Evolutionary conservation across 2,888 invertebrate species (phyloP), one percentile per base, ranked within the genome.

Genomic region (Drosophila putrida): DNA sequence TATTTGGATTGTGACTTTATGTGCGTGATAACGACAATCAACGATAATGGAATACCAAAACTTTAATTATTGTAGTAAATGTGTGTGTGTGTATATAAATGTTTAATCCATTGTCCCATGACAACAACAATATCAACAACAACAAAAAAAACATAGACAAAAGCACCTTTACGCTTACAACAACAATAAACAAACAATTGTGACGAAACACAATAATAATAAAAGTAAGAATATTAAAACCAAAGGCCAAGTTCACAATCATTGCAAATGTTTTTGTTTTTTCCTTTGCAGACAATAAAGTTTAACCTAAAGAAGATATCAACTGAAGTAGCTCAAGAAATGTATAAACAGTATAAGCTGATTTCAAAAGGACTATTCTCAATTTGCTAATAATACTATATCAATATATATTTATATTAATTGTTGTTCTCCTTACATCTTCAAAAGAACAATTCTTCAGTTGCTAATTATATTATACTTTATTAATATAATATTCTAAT

Each of bases 21-120:
- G 82, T 87, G 82, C 82, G 87, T 82, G 88, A 78, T 81, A 54
- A 66, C 43, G 20, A 58, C 59, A 75, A 78, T 75, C 49, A 75
- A 60, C 53, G 50, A 63, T 25, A 44, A 31, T 43, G 43, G 10
- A 10, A 55, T 46, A 46, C 36, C 28, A 28, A 38, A 68, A 54
- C 15, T 64, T 36, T 47, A 51, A 55, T 59, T 28, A 63, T 57
- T 28, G 38, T 38, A 44, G 3, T 20, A 20, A 20, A 20, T 20
- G 20, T 51, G 47, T 20, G 20, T 51, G 47, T 10, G 33, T 50
- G 20, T 36, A 20, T 53, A 28, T 43, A 20, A 35, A 47, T 46
- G 28, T 47, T 8, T 36, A 70, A 51, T 53, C 61, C 53, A 38
- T 50, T 55, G 28, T 27, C 57, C 49, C 44, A 59, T 71, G 71